Percentiles rank a stretch among this genome's conserved stretches.
Evolutionary conservation across 2,113 vertebrate species (phyloP).

Genomic region (Meleagris gallopavo): DNA sequence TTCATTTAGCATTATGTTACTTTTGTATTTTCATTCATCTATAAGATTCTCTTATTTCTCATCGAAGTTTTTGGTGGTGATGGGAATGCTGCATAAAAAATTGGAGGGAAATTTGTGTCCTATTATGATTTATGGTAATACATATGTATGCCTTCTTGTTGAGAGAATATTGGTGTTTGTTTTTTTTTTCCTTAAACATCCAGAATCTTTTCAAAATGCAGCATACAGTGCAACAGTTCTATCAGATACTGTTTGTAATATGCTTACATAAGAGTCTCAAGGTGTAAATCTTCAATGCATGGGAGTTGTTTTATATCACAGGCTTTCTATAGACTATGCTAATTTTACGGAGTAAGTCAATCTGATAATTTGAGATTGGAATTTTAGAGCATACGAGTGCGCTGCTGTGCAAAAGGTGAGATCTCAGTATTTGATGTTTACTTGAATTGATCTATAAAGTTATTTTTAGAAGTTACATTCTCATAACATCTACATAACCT

Average conservation of each 20-base stretch:
- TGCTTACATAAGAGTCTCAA: constrained; percentile 37
- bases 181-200: neutral
- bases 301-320: constrained; percentile 3
- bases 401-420: constrained; percentile 52
- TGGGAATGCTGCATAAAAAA: neutral
- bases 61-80: neutral
- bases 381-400: neutral
- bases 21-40: neutral
- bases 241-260: constrained; percentile 18
- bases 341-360: neutral
- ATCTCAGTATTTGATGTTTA: constrained; percentile 64
- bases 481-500: constrained; percentile 76
- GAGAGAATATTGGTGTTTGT: neutral
- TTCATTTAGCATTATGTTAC: neutral
- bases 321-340: neutral
- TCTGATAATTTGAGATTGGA: constrained; percentile 45
- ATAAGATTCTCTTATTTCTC: neutral
- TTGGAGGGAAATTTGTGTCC: neutral
- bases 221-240: constrained; percentile 2
- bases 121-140: neutral
- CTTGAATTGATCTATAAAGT: constrained; percentile 70
- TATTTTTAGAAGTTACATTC: constrained; percentile 75
- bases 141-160: neutral
- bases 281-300: constrained; percentile 19
- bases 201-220: constrained; percentile 28